Conservation (phyloP, 2,797 vertebrate genomes). For the Hypotaenidia okinawae region DNA sequence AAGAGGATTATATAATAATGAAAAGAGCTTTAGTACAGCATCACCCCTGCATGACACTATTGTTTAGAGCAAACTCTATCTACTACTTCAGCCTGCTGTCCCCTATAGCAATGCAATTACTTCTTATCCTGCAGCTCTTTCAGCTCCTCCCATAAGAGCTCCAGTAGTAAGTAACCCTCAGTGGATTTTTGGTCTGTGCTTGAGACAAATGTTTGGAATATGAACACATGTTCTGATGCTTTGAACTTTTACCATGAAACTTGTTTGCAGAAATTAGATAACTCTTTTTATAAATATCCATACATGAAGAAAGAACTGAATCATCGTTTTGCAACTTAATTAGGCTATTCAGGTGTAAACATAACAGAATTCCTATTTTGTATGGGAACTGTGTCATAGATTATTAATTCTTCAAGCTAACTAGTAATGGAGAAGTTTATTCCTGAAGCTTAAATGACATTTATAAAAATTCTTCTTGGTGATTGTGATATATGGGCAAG, state of each 20-base stretch:
- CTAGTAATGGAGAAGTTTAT: neutral
- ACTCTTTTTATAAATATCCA: neutral
- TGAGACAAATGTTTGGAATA: neutral
- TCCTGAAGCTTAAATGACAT: neutral
- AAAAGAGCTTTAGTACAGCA: neutral
- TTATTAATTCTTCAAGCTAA: neutral
- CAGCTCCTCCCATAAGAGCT: neutral
- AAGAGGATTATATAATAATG: neutral
- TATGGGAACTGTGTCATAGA: neutral
- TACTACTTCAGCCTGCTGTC: neutral
- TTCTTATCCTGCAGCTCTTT: neutral
- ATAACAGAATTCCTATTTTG: neutral
- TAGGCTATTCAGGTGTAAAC: neutral
- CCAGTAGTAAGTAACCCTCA: neutral
- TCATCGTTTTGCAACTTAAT: no score
- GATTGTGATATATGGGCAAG: neutral
- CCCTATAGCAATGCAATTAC: accelerated
- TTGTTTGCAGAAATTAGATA: neutral
- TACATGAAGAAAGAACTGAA: neutral
- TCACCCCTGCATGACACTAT: neutral
- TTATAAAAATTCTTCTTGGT: neutral
- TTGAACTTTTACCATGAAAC: neutral
- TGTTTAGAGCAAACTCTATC: neutral
- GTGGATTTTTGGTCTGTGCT: neutral
- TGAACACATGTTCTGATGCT: neutral